Evolutionary conservation across 2,113 vertebrate species (phyloP).

Genomic region (Burhinus oedicnemus): DNA sequence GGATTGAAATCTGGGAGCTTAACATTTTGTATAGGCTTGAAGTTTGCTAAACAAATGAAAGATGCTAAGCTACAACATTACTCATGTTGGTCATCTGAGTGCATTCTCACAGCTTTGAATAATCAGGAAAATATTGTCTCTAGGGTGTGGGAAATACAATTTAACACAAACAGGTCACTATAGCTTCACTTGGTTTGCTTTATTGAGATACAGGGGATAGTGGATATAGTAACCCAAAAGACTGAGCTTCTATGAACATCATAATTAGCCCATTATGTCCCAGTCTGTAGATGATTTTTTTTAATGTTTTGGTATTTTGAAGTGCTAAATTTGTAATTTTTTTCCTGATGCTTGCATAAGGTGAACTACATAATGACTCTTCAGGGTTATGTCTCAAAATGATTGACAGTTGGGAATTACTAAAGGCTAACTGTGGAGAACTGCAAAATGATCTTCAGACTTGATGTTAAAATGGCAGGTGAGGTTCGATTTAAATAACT

Average conservation of each 20-base stretch:
- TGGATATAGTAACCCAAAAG: not conserved
- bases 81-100: not conserved
- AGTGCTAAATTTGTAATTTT: not conserved
- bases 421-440: not conserved
- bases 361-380: not conserved
- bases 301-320: not conserved
- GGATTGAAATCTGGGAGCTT: not conserved
- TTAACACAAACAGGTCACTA: not conserved
- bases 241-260: not conserved
- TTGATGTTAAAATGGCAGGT: not conserved
- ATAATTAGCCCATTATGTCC: not conserved
- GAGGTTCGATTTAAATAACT: not conserved
- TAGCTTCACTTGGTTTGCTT: not conserved
- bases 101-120: not conserved
- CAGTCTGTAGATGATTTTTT: not conserved
- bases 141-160: not conserved
- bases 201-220: not conserved
- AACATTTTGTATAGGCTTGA: not conserved
- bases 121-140: not conserved
- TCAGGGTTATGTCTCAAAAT: not conserved
- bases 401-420: not conserved
- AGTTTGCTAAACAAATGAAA: not conserved
- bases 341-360: not conserved
- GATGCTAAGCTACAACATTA: not conserved
- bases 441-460: not conserved